Conservation (phyloP, 2,888 invertebrate genomes). For the Himalopsyche kuldschensis region DNA sequence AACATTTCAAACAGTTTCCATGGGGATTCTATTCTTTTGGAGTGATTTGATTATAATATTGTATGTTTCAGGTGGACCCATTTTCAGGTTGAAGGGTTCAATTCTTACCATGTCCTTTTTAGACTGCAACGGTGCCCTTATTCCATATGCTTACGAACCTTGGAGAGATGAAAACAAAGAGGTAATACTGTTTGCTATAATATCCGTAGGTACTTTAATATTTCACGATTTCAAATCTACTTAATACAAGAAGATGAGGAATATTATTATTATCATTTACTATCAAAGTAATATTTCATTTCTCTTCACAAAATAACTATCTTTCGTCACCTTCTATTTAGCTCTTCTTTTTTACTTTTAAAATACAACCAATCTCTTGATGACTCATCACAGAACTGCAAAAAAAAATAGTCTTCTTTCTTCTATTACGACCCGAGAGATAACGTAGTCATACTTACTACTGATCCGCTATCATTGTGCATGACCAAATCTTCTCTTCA, state of each 20-base stretch:
- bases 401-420: neutral
- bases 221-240: neutral
- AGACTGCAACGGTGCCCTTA: constrained; percentile 91
- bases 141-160: constrained; percentile 86
- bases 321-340: neutral
- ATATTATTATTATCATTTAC: neutral
- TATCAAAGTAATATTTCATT: constrained; percentile 1
- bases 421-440: neutral
- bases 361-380: neutral
- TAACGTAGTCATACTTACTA: neutral
- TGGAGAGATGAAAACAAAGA: constrained; percentile 89
- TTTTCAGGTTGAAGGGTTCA: constrained; percentile 94
- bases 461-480: neutral
- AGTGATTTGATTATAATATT: neutral
- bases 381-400: neutral
- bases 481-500: neutral
- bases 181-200: constrained; percentile 42
- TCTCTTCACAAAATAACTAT: constrained; percentile 1
- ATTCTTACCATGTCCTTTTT: constrained; percentile 94
- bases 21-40: neutral
- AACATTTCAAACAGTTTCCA: neutral
- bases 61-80: constrained; percentile 78
- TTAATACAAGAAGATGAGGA: neutral
- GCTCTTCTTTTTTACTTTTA: neutral
- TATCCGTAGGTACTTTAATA: neutral